Percentiles rank a stretch among this genome's conserved stretches.
Evolutionary conservation across 2,797 vertebrate species (phyloP).

Genomic region (Gadopsis bispinosus): DNA sequence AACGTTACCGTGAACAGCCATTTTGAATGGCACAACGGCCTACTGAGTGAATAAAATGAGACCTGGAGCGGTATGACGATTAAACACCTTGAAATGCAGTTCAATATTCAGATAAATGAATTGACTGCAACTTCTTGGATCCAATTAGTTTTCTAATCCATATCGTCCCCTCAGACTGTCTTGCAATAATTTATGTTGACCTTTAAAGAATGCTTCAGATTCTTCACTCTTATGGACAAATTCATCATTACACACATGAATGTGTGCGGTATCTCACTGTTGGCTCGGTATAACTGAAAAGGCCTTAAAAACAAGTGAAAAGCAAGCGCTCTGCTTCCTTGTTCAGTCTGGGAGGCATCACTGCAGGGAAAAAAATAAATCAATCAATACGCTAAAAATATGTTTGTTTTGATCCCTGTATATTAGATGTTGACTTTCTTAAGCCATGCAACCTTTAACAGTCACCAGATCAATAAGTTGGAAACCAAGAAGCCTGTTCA

Average conservation of each 20-base stretch:
- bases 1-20: constrained; percentile 26
- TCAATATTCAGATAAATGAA: constrained; percentile 1
- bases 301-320: constrained; percentile 26
- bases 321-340: constrained; percentile 13
- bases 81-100: constrained; percentile 7
- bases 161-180: background rate
- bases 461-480: constrained; percentile 73
- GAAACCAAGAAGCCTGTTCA: constrained; percentile 72
- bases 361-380: constrained; percentile 35
- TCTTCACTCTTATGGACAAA: constrained; percentile 11
- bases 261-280: constrained; percentile 15
- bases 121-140: background rate
- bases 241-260: background rate
- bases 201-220: constrained; percentile 17
- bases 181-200: constrained; percentile 20
- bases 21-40: constrained; percentile 19
- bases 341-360: constrained; percentile 57
- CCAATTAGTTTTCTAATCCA: constrained; percentile 3
- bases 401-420: constrained; percentile 75
- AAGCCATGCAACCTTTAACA: constrained; percentile 77
- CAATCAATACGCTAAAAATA: constrained; percentile 80
- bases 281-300: constrained; percentile 23
- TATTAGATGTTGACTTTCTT: constrained; percentile 76
- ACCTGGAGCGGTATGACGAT: constrained; percentile 14
- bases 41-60: background rate